Conservation (phyloP, 2,888 invertebrate species). For the Tethea ocularis region DNA sequence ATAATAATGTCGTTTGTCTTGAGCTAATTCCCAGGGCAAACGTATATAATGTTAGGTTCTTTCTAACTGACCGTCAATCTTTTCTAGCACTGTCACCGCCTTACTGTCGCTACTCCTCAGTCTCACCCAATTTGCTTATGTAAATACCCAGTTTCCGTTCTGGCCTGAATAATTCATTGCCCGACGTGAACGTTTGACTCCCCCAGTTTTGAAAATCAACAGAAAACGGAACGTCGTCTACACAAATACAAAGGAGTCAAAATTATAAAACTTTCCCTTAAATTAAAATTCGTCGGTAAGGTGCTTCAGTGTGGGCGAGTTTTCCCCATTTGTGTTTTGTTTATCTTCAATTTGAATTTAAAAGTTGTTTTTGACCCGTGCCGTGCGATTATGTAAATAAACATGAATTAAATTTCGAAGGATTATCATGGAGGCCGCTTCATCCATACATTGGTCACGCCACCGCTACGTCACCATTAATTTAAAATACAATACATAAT, state of each 20-base stretch:
- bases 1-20: not conserved
- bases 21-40: not conserved
- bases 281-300: conserved; percentile 5
- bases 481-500: no score
- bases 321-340: conserved; percentile 39
- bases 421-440: not conserved
- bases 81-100: conserved; percentile 23
- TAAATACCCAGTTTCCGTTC: conserved; percentile 81
- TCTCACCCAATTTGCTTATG: conserved; percentile 82
- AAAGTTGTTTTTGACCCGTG: conserved; percentile 39
- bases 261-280: conserved; percentile 56
- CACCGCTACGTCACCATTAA: no score
- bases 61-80: conserved; percentile 39
- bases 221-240: conserved; percentile 61
- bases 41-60: conserved; percentile 19
- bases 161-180: conserved; percentile 80
- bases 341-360: conserved; percentile 38
- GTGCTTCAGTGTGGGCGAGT: conserved; percentile 22
- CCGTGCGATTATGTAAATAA: conserved; percentile 21
- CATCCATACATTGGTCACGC: no score
- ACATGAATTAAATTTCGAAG: conserved; percentile 9
- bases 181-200: conserved; percentile 71
- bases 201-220: conserved; percentile 76
- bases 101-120: conserved; percentile 46
- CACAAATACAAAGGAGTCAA: conserved; percentile 61